A percentile compares a stretch with the other conserved stretches of the same genome.
Conservation (phyloP, 2,113 vertebrate species). For the Carassius auratus region DNA sequence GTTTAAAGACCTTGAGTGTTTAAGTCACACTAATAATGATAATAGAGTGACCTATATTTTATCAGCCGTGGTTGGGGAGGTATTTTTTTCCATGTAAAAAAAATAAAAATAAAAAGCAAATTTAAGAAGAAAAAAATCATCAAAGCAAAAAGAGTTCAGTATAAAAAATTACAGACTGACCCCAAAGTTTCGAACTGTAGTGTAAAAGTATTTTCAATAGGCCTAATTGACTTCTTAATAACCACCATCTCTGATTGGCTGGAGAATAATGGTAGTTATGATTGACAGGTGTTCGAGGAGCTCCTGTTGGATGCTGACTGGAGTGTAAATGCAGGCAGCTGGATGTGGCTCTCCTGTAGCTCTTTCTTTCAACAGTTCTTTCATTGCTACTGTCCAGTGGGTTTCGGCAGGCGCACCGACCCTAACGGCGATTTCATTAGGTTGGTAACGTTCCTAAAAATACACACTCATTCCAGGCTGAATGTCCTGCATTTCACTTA, state of each 20-base stretch:
- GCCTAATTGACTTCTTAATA: neutral
- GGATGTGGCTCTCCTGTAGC: constrained; percentile 82
- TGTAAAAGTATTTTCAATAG: neutral
- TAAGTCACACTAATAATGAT: neutral
- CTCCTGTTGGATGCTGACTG: constrained; percentile 80
- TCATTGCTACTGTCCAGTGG: constrained; percentile 81
- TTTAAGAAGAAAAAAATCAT: neutral
- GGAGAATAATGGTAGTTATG: constrained; percentile 33
- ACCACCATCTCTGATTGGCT: constrained; percentile 6
- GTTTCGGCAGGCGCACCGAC: constrained; percentile 79
- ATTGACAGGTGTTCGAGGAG: constrained; percentile 75
- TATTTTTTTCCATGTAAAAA: neutral
- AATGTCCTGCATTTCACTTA: neutral
- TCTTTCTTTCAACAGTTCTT: constrained; percentile 82
- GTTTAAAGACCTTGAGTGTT: neutral
- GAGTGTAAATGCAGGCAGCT: constrained; percentile 81
- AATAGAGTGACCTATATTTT: neutral
- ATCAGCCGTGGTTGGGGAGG: neutral
- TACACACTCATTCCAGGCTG: neutral
- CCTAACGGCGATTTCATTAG: constrained; percentile 82
- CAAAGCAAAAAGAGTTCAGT: too few species aligned
- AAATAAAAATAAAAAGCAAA: too few species aligned
- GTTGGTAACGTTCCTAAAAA: constrained; percentile 67
- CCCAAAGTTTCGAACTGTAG: neutral
- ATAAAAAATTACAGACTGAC: neutral